phyloP scores from a whole-genome alignment of 2,113 vertebrate species.

The Crotophaga sulcirostris region DNA sequence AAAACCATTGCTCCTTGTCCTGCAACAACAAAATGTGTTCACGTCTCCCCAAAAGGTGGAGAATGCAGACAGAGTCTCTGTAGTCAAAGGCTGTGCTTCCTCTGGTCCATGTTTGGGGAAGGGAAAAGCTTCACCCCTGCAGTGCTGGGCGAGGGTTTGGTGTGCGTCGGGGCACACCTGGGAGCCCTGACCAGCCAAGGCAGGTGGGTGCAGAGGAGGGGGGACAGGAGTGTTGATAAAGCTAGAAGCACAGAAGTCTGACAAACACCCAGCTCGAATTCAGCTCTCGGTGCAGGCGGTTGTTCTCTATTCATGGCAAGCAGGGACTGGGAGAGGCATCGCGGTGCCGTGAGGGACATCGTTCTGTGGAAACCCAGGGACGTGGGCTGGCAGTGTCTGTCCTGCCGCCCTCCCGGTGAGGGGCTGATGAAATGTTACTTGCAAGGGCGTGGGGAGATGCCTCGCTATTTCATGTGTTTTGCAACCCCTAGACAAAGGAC shows the following conservation, averaged over 20 bases:
- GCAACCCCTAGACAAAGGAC: neutral
- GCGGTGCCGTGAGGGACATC: accelerated
- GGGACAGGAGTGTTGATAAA: neutral
- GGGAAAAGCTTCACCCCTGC: neutral
- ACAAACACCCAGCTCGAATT: neutral
- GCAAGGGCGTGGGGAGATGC: neutral
- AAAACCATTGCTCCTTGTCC: no score
- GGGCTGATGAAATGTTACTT: neutral
- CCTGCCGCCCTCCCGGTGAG: neutral
- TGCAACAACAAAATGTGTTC: no score
- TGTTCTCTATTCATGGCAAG: neutral
- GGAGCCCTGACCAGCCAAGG: neutral
- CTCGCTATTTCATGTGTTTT: neutral
- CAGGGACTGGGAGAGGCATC: neutral
- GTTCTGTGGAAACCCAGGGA: neutral
- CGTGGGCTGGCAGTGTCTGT: neutral
- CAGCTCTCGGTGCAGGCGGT: accelerated
- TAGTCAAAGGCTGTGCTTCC: neutral
- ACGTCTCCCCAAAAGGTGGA: neutral
- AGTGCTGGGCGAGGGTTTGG: accelerated
- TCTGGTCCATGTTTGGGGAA: neutral
- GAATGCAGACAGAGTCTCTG: neutral
- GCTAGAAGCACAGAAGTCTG: neutral
- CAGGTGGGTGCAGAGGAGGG: neutral
- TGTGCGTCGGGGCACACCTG: neutral